Percentiles rank a stretch among this genome's conserved stretches.
phyloP scores from a whole-genome alignment of 2,113 vertebrate species.

The Plecturocebus donacophilus region DNA sequence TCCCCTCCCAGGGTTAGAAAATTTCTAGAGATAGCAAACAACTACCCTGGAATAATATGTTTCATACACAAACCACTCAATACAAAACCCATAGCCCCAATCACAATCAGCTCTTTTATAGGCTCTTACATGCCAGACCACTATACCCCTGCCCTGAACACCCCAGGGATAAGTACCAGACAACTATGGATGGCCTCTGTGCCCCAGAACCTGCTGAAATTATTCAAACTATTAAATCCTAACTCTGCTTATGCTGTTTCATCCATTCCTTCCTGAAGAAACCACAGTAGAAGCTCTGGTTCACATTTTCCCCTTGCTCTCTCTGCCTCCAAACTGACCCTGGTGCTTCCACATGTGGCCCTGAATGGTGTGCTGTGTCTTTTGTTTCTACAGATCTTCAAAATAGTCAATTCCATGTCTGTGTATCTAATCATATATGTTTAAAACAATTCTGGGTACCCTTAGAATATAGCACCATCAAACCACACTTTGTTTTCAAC shows the following conservation, averaged over 20 bases:
- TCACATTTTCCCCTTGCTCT: not conserved
- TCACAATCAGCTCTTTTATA: not conserved
- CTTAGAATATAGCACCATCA: not conserved
- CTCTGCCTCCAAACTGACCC: not conserved
- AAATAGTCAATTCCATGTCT: not conserved
- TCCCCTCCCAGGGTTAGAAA: not conserved
- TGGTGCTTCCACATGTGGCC: not conserved
- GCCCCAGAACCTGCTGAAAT: not conserved
- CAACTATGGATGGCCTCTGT: not conserved
- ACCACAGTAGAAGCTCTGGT: not conserved
- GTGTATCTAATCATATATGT: not conserved
- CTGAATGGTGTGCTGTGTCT: not conserved
- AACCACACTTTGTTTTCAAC: not conserved
- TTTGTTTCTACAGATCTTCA: not conserved
- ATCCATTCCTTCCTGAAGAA: not conserved
- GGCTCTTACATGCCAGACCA: not conserved
- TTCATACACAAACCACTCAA: not conserved
- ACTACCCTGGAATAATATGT: not conserved
- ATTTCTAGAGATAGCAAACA: not conserved
- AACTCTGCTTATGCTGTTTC: not conserved
- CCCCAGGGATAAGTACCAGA: not conserved
- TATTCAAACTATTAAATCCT: not conserved
- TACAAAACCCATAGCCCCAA: not conserved
- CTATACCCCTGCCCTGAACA: not conserved
- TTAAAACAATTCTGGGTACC: not conserved